Base-by-base conservation (phyloP, 2,797 vertebrate species). In the Neostethus bicornis region DNA sequence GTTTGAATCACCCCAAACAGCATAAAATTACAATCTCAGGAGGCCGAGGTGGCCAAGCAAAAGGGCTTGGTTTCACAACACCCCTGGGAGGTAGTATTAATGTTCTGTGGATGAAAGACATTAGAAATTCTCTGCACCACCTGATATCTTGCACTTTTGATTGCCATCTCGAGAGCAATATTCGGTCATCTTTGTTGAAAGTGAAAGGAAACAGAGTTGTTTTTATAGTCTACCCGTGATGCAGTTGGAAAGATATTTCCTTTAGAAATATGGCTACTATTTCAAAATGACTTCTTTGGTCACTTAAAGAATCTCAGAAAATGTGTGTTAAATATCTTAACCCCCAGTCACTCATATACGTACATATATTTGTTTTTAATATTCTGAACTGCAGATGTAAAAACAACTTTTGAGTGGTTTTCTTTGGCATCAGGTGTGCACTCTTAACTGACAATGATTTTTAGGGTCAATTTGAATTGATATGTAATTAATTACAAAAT, bases 1-100 rank as follows among this genome's bases (percentile, higher is more conserved):
- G 85, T 81, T 89, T 85, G 86, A 91, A 85, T 87, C 85, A 91
- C 89, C 80, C 80, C 83, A 89, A 92, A 93, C 87, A 90, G 86
- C 80, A 51, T 50, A 0, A 66, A 38, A 70, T 53, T 46, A 50
- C 14, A 43, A 29, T 57, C 61, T 64, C 63, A 41, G 43, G 62
- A 31, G 66, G 48, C 47, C 49, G 23, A 13, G 25, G 21, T 58
- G 57, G 46, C 45, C 55, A 8, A 26, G 29, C 51, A 56, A 50
- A 64, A 61, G 57, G 58, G 41, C 38, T 35, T 14, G 28, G 81
- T 78, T 91, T 89, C 85, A 88, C 83, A 89, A 80, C 84, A 74
- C 90, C 85, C 82, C 77, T 75, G 84, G 84, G 88, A 93, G 85
- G 87, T 66, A 66, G 87, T 79, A 80, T 85, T 87, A 62, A 90